Conservation (phyloP, 2,797 vertebrate genomes). For the Mus spretus region DNA sequence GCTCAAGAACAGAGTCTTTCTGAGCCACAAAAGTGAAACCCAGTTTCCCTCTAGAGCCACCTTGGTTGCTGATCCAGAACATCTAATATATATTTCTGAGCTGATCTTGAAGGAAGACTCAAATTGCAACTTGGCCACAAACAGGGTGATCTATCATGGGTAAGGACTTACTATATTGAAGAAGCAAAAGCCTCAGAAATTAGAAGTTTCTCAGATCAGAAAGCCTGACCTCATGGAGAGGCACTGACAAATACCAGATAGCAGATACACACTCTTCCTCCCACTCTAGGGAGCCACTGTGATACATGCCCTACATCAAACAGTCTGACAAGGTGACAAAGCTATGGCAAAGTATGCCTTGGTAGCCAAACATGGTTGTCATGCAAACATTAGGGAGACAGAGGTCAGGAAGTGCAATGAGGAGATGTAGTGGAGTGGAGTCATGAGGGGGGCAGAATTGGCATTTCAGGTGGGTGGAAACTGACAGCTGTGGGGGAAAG, state of each 20-base stretch:
- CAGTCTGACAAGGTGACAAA: background rate
- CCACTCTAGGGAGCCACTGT: too few relatives aligned
- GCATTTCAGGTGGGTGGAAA: background rate
- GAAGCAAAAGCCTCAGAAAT: background rate
- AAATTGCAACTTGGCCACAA: background rate
- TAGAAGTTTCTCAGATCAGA: background rate
- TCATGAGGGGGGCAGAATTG: background rate
- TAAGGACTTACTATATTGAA: background rate
- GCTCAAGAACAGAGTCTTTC: background rate
- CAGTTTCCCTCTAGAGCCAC: background rate
- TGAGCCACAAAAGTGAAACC: background rate
- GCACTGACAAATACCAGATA: background rate
- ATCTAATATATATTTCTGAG: background rate
- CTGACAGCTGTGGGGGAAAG: background rate
- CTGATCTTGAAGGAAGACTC: background rate
- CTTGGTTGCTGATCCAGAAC: background rate
- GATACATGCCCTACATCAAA: background rate
- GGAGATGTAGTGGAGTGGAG: accelerated
- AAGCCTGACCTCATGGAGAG: background rate
- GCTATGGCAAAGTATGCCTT: background rate
- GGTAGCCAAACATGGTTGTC: background rate
- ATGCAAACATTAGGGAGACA: too few relatives aligned
- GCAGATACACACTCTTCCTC: background rate
- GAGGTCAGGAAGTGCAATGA: background rate
- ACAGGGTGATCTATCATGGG: background rate